These are phyloP conservation scores for Glaucidium brasilianum DNA, from an alignment of 2,113 vertebrate genomes.

Conservation along the genomic window DNA sequence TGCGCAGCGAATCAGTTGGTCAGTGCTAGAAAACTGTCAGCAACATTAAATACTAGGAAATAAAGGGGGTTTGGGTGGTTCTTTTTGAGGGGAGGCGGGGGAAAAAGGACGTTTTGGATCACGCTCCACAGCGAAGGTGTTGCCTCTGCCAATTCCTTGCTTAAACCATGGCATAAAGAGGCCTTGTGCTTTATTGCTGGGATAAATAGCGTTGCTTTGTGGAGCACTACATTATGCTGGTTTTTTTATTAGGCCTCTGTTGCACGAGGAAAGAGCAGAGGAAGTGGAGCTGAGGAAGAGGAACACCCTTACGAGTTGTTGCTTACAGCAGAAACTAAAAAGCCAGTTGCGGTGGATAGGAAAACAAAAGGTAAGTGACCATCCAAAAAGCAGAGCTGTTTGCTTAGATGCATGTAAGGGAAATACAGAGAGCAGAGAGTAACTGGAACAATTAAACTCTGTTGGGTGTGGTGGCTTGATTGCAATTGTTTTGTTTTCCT, in stretches of 20 bases:
- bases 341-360: constrained; percentile 61
- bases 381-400: not conserved
- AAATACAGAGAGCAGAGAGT: not conserved
- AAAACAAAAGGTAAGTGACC: constrained; percentile 71
- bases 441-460: not conserved
- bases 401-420: not conserved
- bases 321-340: constrained; percentile 90
- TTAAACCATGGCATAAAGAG: not conserved
- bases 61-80: not conserved
- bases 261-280: constrained; percentile 77
- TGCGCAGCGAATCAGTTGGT: not conserved
- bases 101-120: not conserved
- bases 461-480: not conserved
- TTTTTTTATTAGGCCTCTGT: constrained; percentile 74
- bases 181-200: not conserved
- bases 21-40: not conserved
- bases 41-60: not conserved
- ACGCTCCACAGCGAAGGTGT: not conserved
- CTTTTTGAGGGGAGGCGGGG: not conserved
- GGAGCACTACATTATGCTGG: not conserved
- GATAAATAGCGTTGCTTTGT: not conserved
- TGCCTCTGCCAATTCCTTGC: not conserved
- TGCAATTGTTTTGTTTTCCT: constrained; percentile 32
- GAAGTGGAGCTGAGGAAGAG: constrained; percentile 68
- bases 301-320: constrained; percentile 94